phyloP scores from a whole-genome alignment of 1,140 invertebrate genomes.

The Frieseomelitta varia region DNA sequence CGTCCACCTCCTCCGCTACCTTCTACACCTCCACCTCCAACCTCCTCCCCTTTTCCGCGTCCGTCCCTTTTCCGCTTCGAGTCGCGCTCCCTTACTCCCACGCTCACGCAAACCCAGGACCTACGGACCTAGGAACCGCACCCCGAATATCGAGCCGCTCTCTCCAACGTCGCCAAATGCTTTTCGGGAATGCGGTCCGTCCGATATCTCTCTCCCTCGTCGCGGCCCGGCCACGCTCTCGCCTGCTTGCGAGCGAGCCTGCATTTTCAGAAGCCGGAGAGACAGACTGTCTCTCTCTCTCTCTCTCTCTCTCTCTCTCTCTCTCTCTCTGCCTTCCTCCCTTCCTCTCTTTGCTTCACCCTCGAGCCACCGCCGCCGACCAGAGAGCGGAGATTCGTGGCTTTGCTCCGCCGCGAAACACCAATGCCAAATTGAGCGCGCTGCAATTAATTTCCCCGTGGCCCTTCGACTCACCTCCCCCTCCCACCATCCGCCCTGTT shows the following conservation, averaged over 20 bases:
- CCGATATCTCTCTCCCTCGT: conserved; percentile 61
- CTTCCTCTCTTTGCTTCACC: not conserved
- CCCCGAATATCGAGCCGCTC: conserved; percentile 78
- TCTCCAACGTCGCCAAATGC: conserved; percentile 71
- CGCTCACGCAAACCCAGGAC: conserved; percentile 76
- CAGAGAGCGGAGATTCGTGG: conserved; percentile 17
- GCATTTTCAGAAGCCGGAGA: conserved; percentile 38
- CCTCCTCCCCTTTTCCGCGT: conserved; percentile 22
- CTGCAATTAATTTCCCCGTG: conserved; percentile 44
- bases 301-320: not conserved
- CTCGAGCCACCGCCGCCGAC: no score
- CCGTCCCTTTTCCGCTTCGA: conserved; percentile 22
- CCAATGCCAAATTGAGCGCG: conserved; percentile 45
- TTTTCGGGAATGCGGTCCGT: conserved; percentile 68
- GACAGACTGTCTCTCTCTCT: not conserved
- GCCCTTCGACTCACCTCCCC: conserved; percentile 3
- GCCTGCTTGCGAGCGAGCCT: conserved; percentile 46
- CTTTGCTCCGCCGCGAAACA: conserved; percentile 35
- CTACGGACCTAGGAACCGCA: conserved; percentile 79
- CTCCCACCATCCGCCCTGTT: not conserved
- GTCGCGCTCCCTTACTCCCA: conserved; percentile 47
- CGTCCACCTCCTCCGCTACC: conserved; percentile 21
- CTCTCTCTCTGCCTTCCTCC: not conserved
- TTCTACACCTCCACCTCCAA: conserved; percentile 1
- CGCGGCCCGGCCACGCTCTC: conserved; percentile 44